Percentiles rank a stretch among this genome's conserved stretches.
phyloP scores from a whole-genome alignment of 1,140 invertebrate species.

The Amphibalanus amphitrite region DNA sequence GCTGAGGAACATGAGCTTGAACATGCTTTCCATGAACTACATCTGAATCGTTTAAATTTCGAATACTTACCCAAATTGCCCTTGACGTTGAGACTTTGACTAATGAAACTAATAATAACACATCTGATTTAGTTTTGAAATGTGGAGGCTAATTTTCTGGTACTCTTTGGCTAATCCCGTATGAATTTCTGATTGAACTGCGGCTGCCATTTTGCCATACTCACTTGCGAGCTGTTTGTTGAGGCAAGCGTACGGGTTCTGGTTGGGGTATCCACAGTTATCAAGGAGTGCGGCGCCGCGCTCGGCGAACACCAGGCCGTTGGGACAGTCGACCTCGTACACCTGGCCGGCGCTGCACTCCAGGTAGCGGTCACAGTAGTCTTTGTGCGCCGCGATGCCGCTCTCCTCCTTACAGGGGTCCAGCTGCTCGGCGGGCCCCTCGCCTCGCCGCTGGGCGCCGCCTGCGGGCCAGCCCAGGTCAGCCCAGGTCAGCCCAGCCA shows the following conservation, averaged over 20 bases:
- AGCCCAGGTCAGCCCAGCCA: not conserved
- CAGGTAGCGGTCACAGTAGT: constrained; percentile 75
- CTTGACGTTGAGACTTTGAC: no score
- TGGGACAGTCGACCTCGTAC: constrained; percentile 71
- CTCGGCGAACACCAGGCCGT: constrained; percentile 71
- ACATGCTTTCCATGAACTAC: no score
- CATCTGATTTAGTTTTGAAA: no score
- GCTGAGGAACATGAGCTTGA: no score
- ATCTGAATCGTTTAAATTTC: no score
- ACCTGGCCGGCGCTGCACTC: constrained; percentile 59
- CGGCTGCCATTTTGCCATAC: no score
- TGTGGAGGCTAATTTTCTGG: no score
- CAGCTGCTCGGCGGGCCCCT: constrained; percentile 34
- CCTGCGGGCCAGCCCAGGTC: not conserved
- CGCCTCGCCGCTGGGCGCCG: constrained; percentile 10
- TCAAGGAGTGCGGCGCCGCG: constrained; percentile 72
- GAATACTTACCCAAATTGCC: no score
- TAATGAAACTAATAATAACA: no score
- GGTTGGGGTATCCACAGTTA: constrained; percentile 75
- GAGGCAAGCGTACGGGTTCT: constrained; percentile 60
- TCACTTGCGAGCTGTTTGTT: constrained; percentile 50
- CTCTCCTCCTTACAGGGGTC: constrained; percentile 59
- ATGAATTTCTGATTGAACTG: no score
- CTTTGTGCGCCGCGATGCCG: constrained; percentile 50
- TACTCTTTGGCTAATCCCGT: no score